A percentile compares a stretch with the other conserved stretches of the same genome.
Evolutionary conservation across 2,888 invertebrate species (phyloP).

Genomic region (Paralinhomoeus sp.): DNA sequence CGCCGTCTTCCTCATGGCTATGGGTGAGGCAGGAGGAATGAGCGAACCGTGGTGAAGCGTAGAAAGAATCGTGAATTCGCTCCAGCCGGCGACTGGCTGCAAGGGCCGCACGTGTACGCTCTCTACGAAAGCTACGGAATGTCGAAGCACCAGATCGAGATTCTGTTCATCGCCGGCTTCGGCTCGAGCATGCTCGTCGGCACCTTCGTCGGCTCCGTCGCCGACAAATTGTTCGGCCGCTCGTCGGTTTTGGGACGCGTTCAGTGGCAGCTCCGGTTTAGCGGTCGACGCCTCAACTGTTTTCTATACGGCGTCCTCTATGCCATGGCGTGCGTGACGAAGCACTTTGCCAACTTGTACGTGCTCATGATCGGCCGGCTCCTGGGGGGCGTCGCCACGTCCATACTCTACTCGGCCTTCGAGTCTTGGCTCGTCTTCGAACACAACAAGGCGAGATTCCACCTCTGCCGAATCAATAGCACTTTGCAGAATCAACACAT

Average conservation of each 20-base stretch:
- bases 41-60: too few species aligned
- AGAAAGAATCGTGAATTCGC: too few species aligned
- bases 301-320: constrained; percentile 33
- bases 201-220: constrained; percentile 33
- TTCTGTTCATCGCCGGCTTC: constrained; percentile 34
- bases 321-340: constrained; percentile 31
- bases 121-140: constrained; percentile 33
- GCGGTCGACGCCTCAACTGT: constrained; percentile 32
- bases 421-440: constrained; percentile 34
- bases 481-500: too few species aligned
- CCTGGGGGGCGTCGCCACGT: constrained; percentile 34
- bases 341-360: constrained; percentile 32
- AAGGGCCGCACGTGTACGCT: constrained; percentile 35
- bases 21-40: constrained; percentile 22
- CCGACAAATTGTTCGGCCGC: constrained; percentile 31
- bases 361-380: constrained; percentile 30
- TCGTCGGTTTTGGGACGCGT: neutral
- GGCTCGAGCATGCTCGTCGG: constrained; percentile 34
- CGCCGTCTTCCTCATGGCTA: constrained; percentile 30
- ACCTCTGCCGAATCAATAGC: too few species aligned
- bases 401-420: constrained; percentile 33
- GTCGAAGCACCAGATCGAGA: constrained; percentile 29
- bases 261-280: constrained; percentile 14
- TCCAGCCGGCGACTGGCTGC: constrained; percentile 34
- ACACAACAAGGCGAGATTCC: constrained; percentile 28